phyloP scores from a whole-genome alignment of 2,888 invertebrate species.

The Temnothorax ravouxi region DNA sequence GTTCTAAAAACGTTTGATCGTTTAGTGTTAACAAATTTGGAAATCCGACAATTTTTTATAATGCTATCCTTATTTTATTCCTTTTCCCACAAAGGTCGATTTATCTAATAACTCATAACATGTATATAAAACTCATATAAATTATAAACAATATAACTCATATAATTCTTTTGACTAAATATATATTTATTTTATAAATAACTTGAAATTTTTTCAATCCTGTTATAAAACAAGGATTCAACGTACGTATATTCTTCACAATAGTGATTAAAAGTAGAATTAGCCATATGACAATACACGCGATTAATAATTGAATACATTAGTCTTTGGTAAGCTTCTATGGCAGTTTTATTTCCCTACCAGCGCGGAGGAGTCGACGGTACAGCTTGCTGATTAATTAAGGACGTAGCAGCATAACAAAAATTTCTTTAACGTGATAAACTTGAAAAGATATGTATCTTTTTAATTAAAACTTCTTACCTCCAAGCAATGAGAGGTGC shows the following conservation, averaged over 20 bases:
- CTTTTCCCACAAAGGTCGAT: too few species aligned
- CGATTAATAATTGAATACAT: constrained; percentile 40
- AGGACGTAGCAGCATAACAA: constrained; percentile 23
- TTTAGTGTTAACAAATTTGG: not conserved
- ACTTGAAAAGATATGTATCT: not conserved
- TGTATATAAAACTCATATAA: too few species aligned
- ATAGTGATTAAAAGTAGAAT: constrained; percentile 14
- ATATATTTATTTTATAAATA: too few species aligned
- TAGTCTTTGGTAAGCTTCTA: constrained; percentile 73
- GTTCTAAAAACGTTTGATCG: not conserved
- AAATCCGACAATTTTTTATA: not conserved
- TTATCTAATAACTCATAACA: too few species aligned
- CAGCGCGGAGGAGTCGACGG: constrained; percentile 75
- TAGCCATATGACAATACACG: constrained; percentile 34
- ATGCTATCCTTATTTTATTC: too few species aligned
- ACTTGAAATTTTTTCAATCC: too few species aligned
- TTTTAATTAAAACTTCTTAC: constrained; percentile 65
- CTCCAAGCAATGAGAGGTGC: constrained; percentile 91
- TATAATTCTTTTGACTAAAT: too few species aligned
- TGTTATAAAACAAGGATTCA: too few species aligned
- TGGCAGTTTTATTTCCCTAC: constrained; percentile 65
- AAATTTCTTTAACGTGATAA: not conserved
- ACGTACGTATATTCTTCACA: not conserved
- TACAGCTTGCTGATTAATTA: constrained; percentile 65
- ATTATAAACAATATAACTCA: too few species aligned